phyloP scores from a whole-genome alignment of 1,140 invertebrate species.

The Gryllus bimaculatus region DNA sequence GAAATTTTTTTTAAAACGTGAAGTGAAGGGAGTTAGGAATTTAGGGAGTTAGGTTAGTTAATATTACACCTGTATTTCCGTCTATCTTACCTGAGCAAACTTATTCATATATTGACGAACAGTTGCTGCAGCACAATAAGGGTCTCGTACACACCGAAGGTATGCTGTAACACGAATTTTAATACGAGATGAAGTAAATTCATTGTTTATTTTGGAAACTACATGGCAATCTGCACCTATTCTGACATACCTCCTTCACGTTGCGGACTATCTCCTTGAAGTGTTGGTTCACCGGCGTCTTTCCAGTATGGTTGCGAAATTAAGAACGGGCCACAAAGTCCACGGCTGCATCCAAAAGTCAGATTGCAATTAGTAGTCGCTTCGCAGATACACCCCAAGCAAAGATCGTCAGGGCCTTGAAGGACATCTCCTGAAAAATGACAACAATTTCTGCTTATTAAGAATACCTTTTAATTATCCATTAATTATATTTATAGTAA shows the following conservation, averaged over 20 bases:
- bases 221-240: too few relatives aligned
- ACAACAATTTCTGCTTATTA: not conserved
- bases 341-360: constrained; percentile 25
- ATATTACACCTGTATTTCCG: too few relatives aligned
- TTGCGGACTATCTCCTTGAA: constrained; percentile 24
- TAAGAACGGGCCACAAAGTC: constrained; percentile 28
- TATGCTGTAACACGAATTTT: constrained; percentile 25
- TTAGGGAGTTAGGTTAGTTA: too few relatives aligned
- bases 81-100: constrained; percentile 11
- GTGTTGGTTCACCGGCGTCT: constrained; percentile 26
- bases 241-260: constrained; percentile 23
- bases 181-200: too few relatives aligned
- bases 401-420: constrained; percentile 21
- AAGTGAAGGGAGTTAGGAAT: too few relatives aligned
- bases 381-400: constrained; percentile 29
- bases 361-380: constrained; percentile 29
- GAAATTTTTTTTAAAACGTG: too few relatives aligned
- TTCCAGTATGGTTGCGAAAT: constrained; percentile 27
- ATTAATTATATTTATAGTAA: too few relatives aligned
- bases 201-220: too few relatives aligned
- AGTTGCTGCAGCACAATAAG: constrained; percentile 11
- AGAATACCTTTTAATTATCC: too few relatives aligned
- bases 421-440: not conserved
- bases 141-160: constrained; percentile 10
- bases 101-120: constrained; percentile 14